Conservation (phyloP, 2,888 invertebrate genomes). For the Melieria omissa region DNA sequence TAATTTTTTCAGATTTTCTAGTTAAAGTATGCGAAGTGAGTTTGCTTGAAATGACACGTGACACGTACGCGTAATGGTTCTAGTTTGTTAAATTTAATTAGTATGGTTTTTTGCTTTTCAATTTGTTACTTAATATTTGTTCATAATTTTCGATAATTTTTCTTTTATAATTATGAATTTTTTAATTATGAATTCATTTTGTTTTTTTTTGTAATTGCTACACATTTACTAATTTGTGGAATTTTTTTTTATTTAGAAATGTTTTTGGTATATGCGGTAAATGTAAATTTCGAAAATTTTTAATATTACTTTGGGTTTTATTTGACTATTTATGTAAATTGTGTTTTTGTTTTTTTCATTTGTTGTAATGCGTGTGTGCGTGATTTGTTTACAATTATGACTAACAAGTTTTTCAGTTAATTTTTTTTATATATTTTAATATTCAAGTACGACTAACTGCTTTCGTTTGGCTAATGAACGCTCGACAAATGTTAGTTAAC, state of each 20-base stretch:
- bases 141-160: too few relatives aligned
- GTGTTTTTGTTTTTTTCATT: constrained; percentile 11
- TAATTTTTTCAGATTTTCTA: not conserved
- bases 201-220: not conserved
- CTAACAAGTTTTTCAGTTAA: constrained; percentile 17
- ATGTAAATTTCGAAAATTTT: constrained; percentile 9
- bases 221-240: not conserved
- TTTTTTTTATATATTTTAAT: not conserved
- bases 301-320: constrained; percentile 12
- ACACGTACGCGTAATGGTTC: too few relatives aligned
- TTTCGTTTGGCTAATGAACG: not conserved
- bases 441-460: constrained; percentile 2
- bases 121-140: too few relatives aligned
- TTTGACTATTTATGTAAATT: not conserved
- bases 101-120: too few relatives aligned
- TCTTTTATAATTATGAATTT: not conserved
- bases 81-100: too few relatives aligned
- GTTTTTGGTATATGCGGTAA: not conserved
- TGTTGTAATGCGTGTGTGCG: constrained; percentile 48
- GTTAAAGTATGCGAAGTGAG: too few relatives aligned
- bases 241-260: constrained; percentile 1
- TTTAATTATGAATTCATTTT: not conserved
- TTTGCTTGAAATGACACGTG: too few relatives aligned
- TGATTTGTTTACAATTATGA: constrained; percentile 44
- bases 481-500: not conserved